phyloP scores from a whole-genome alignment of 1,140 invertebrate species.

The Eriosoma lanigerum region DNA sequence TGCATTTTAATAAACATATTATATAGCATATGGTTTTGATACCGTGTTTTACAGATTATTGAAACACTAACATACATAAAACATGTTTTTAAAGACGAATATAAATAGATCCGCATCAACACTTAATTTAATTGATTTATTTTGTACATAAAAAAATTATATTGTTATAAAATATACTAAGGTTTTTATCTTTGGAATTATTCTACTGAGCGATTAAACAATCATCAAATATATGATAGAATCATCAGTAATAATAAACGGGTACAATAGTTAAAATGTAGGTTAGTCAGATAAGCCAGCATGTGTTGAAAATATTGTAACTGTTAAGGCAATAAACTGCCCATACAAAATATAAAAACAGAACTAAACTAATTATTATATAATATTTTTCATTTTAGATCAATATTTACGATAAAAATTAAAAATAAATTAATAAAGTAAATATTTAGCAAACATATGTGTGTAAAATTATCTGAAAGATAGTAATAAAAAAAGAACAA shows the following conservation, averaged over 20 bases:
- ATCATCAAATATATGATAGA: not conserved
- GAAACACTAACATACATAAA: constrained; percentile 19
- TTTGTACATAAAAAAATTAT: constrained; percentile 13
- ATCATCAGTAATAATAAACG: not conserved
- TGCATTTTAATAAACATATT: constrained; percentile 20
- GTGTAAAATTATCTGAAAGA: too few species aligned
- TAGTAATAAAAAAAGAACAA: constrained; percentile 12
- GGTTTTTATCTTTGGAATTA: constrained; percentile 23
- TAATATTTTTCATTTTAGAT: not conserved
- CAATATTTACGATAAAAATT: not conserved
- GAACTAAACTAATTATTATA: constrained; percentile 27
- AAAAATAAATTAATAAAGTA: constrained; percentile 4
- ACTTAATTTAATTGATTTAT: constrained; percentile 28
- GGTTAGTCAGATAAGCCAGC: not conserved
- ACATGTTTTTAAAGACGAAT: constrained; percentile 17
- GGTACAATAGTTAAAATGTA: constrained; percentile 11
- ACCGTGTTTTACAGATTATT: not conserved
- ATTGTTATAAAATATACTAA: constrained; percentile 30
- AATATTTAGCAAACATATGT: not conserved
- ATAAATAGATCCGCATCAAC: not conserved
- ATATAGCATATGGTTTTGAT: not conserved
- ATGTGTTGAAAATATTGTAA: not conserved
- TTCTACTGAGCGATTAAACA: constrained; percentile 8
- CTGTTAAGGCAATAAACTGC: constrained; percentile 8
- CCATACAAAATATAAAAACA: constrained; percentile 5